Percentiles rank a stretch among this genome's conserved stretches.
phyloP scores from a whole-genome alignment of 2,888 invertebrate species.

The Watsonalla cultraria region DNA sequence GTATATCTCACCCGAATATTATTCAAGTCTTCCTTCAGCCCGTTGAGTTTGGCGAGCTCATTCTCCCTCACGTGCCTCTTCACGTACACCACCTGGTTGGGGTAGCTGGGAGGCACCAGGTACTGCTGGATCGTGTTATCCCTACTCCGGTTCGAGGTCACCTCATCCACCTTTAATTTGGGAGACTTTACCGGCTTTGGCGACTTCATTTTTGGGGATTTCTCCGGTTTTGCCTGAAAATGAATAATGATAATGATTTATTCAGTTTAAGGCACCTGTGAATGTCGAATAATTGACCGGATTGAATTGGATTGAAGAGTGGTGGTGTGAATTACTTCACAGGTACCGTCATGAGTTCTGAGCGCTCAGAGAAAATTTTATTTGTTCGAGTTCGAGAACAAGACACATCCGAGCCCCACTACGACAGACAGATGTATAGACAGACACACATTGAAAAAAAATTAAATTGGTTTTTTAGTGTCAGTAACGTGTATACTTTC shows the following conservation, averaged over 20 bases:
- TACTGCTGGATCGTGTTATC: conserved; percentile 47
- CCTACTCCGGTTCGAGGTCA: conserved; percentile 10
- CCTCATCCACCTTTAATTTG: conserved; percentile 14
- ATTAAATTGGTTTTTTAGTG: too few species aligned
- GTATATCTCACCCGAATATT: conserved; percentile 60
- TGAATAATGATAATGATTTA: not conserved
- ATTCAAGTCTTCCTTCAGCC: conserved; percentile 58
- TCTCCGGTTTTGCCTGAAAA: conserved; percentile 15
- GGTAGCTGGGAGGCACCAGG: conserved; percentile 57
- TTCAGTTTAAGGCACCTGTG: too few species aligned
- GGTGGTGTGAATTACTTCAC: too few species aligned
- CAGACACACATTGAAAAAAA: too few species aligned
- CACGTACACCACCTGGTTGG: conserved; percentile 64
- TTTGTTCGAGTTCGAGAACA: too few species aligned
- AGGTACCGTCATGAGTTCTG: too few species aligned
- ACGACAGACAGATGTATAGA: too few species aligned
- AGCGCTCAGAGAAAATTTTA: too few species aligned
- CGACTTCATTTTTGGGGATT: conserved; percentile 26
- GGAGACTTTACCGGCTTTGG: conserved; percentile 22
- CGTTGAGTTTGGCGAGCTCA: conserved; percentile 64
- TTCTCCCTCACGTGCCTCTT: conserved; percentile 61
- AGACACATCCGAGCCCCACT: too few species aligned
- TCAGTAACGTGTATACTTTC: too few species aligned
- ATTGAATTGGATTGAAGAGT: too few species aligned
- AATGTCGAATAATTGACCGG: too few species aligned